These are phyloP conservation scores for Brenthis hecate DNA, from an alignment of 2,888 invertebrate genomes.

Conservation along the genomic window DNA sequence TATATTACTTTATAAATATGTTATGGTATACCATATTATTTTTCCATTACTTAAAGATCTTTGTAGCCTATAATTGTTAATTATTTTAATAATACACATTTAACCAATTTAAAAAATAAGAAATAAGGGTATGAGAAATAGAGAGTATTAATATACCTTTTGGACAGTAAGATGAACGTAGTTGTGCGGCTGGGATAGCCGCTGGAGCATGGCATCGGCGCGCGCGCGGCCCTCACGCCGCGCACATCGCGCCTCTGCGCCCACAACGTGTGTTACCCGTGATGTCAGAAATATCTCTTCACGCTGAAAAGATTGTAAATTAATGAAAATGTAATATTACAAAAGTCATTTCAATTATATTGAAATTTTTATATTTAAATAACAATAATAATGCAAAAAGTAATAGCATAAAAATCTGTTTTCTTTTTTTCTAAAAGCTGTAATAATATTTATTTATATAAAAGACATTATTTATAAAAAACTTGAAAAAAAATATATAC, in stretches of 20 bases:
- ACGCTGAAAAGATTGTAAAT: constrained; percentile 63
- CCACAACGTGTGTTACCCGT: constrained; percentile 80
- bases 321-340: not conserved
- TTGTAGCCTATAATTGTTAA: not conserved
- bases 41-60: no score
- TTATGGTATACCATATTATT: no score
- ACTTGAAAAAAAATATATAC: no score
- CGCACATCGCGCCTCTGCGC: constrained; percentile 77
- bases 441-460: no score
- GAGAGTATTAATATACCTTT: constrained; percentile 54
- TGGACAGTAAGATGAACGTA: constrained; percentile 69
- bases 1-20: no score
- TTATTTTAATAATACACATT: not conserved
- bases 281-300: constrained; percentile 84
- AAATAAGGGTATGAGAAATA: not conserved
- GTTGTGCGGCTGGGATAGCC: constrained; percentile 80
- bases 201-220: constrained; percentile 91
- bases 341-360: not conserved
- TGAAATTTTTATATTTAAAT: no score
- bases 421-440: no score
- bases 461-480: no score
- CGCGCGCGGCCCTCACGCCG: constrained; percentile 74
- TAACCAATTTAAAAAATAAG: not conserved
- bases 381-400: no score
- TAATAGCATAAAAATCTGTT: no score